A percentile compares a stretch with the other conserved stretches of the same genome.
Evolutionary conservation across 1,140 invertebrate genomes (phyloP).

Genomic region (Drosophila ironensis): DNA sequence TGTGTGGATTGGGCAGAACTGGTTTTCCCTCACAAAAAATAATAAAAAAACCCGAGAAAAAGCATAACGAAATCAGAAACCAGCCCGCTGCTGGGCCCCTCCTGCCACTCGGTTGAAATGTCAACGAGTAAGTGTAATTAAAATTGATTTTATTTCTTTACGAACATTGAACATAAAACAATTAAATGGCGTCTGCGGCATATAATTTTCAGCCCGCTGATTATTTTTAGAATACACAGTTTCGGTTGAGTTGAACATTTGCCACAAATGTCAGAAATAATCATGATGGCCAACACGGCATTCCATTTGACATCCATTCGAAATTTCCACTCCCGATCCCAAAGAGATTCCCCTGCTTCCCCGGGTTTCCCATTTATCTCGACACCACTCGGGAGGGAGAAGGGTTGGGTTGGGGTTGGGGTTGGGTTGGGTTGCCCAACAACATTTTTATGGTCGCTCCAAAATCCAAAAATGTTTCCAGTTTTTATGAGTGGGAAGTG

Average conservation of each 20-base stretch:
- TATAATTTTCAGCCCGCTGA: neutral
- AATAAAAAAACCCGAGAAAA: neutral
- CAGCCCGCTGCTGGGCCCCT: neutral
- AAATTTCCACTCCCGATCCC: neutral
- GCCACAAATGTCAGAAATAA: slow-evolving; percentile 79
- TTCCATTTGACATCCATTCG: slow-evolving; percentile 63
- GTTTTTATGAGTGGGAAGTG: slow-evolving; percentile 76
- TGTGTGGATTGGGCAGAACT: slow-evolving; percentile 31
- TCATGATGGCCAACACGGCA: slow-evolving; percentile 74
- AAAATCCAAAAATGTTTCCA: slow-evolving; percentile 63
- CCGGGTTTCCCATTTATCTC: neutral
- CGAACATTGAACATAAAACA: slow-evolving; percentile 59
- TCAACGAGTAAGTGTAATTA: slow-evolving; percentile 69
- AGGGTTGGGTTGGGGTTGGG: too few species aligned
- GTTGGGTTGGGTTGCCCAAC: slow-evolving; percentile 65
- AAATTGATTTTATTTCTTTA: slow-evolving; percentile 67
- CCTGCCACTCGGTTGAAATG: slow-evolving; percentile 28
- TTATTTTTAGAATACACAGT: slow-evolving; percentile 59
- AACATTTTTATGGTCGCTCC: slow-evolving; percentile 60
- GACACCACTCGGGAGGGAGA: slow-evolving; percentile 27
- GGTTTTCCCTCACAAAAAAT: slow-evolving; percentile 10
- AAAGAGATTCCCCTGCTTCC: too few species aligned
- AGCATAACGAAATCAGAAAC: neutral
- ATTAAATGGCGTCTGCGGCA: slow-evolving; percentile 59
- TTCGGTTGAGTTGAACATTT: slow-evolving; percentile 49